Evolutionary conservation across 2,113 vertebrate genomes (phyloP).

Genomic region (Amia ocellicauda): DNA sequence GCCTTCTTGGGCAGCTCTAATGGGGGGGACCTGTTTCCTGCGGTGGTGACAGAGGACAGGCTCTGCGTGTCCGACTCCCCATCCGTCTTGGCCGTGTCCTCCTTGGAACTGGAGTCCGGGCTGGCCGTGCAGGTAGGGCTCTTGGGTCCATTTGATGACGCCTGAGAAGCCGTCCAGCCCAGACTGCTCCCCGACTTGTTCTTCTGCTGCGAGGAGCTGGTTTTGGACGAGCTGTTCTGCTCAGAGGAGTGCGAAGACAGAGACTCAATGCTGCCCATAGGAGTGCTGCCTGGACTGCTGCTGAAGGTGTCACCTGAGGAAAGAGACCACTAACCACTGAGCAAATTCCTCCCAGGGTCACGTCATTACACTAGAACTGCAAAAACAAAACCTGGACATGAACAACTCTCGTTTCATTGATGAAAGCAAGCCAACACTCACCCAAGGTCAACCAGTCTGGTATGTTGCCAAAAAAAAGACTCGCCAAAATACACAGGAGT

Average conservation of each 20-base stretch:
- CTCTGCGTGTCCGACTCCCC: conserved; percentile 85
- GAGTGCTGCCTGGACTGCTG: conserved; percentile 91
- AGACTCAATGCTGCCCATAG: conserved; percentile 94
- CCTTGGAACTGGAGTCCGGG: conserved; percentile 86
- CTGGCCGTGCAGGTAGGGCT: conserved; percentile 77
- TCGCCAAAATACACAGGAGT: too few relatives aligned
- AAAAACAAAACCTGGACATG: background rate
- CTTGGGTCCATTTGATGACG: conserved; percentile 76
- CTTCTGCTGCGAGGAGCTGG: conserved; percentile 63
- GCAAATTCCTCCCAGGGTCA: background rate
- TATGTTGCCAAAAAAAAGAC: too few relatives aligned
- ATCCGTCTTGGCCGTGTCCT: conserved; percentile 80
- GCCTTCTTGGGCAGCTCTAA: conserved; percentile 71
- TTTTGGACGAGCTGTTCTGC: conserved; percentile 80
- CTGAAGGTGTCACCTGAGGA: conserved; percentile 87
- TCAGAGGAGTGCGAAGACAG: conserved; percentile 98
- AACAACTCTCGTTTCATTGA: background rate
- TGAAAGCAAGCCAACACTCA: too few relatives aligned
- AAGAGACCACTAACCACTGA: background rate
- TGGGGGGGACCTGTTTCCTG: conserved; percentile 58
- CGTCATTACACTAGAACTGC: too few relatives aligned
- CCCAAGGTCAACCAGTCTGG: too few relatives aligned
- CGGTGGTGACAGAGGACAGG: conserved; percentile 63
- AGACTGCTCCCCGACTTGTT: conserved; percentile 61
- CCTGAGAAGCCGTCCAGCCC: conserved; percentile 62